These are phyloP conservation scores for Trididemnum clinides DNA, from an alignment of 23 tunicate genomes.

Conservation along the genomic window DNA sequence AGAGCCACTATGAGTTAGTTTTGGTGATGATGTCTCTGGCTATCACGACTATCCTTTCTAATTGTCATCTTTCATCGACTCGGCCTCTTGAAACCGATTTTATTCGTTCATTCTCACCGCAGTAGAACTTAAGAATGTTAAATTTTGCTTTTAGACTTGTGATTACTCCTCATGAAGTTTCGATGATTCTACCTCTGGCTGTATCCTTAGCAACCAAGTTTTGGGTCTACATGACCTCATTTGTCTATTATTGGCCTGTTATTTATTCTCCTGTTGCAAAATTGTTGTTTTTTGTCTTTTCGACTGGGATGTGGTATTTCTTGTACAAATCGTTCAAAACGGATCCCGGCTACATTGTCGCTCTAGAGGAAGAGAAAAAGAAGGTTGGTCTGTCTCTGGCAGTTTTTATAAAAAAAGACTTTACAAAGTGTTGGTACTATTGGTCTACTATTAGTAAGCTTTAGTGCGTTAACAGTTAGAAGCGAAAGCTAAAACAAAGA, in stretches of 20 bases:
- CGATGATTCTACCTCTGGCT: conserved; percentile 51
- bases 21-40: too few species aligned
- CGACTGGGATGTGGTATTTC: conserved; percentile 80
- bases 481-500: too few species aligned
- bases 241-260: conserved; percentile 69
- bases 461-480: too few species aligned
- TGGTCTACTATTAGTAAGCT: too few species aligned
- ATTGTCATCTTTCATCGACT: too few species aligned
- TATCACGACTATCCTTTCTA: too few species aligned
- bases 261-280: conserved; percentile 52
- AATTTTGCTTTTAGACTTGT: conserved; percentile 38
- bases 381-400: conserved; percentile 67
- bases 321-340: conserved; percentile 74
- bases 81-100: too few species aligned
- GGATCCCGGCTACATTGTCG: conserved; percentile 74
- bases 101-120: too few species aligned
- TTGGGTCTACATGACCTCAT: conserved; percentile 87
- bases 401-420: too few species aligned
- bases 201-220: conserved; percentile 89
- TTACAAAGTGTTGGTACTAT: too few species aligned
- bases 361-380: conserved; percentile 79
- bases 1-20: too few species aligned
- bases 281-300: conserved; percentile 36
- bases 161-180: conserved; percentile 53
- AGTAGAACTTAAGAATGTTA: too few species aligned